These are phyloP conservation scores for Heterodera schachtii DNA, from an alignment of 1,140 invertebrate genomes.

Conservation along the genomic window DNA sequence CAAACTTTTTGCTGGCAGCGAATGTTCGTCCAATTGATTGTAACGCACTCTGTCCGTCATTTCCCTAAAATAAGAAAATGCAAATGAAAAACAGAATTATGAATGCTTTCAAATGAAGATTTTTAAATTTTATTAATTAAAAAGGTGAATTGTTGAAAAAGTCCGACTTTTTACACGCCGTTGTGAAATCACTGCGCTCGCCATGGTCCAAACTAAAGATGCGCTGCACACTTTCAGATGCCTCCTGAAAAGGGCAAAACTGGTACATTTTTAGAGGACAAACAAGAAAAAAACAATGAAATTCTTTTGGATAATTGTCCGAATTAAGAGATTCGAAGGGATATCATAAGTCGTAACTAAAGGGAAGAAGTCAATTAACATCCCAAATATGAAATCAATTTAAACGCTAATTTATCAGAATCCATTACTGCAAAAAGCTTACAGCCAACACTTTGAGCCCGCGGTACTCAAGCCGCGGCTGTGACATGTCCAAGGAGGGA, in stretches of 20 bases:
- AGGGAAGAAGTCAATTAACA: too few relatives aligned
- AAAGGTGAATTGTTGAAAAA: too few relatives aligned
- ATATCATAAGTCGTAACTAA: too few relatives aligned
- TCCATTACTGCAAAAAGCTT: too few relatives aligned
- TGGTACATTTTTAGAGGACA: neutral
- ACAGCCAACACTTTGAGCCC: conserved; percentile 42
- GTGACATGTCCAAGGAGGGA: conserved; percentile 49
- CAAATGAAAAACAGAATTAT: neutral
- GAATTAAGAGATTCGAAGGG: too few relatives aligned
- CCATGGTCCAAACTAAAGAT: conserved; percentile 63
- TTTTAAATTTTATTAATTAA: too few relatives aligned
- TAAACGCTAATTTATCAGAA: too few relatives aligned
- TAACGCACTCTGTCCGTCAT: conserved; percentile 27
- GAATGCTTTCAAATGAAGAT: conserved; percentile 19
- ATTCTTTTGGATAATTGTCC: too few relatives aligned
- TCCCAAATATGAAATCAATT: too few relatives aligned
- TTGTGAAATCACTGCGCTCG: conserved; percentile 51
- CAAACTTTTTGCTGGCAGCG: conserved; percentile 19
- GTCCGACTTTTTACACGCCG: conserved; percentile 58
- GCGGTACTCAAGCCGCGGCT: conserved; percentile 53
- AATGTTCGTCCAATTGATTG: conserved; percentile 15
- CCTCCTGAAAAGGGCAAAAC: conserved; percentile 34
- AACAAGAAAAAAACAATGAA: neutral
- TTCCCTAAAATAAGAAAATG: conserved; percentile 21
- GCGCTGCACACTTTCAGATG: conserved; percentile 60